Conservation (phyloP, 2,797 vertebrate genomes). For the Xenopus petersii region DNA sequence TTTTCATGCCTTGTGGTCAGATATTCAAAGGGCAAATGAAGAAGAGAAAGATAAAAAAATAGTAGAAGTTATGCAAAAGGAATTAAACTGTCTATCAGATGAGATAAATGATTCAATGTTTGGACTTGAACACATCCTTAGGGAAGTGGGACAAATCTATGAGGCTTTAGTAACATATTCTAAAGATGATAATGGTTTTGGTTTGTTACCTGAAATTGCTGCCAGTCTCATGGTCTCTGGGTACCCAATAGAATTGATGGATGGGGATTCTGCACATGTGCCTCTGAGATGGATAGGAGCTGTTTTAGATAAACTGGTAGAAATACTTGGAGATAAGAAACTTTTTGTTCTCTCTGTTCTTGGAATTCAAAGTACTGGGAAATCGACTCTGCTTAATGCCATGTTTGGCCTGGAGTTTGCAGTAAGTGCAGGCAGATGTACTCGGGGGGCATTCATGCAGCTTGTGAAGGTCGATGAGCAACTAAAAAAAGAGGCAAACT, state of each 20-base stretch:
- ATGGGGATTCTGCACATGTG: constrained; percentile 67
- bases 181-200: constrained; percentile 4
- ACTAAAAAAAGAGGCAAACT: constrained; percentile 12
- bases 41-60: too few species aligned
- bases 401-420: constrained; percentile 40
- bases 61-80: too few species aligned
- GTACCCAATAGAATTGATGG: constrained; percentile 66
- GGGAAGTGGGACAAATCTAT: constrained; percentile 70
- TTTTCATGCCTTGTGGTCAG: too few species aligned
- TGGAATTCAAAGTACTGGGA: constrained; percentile 60
- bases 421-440: constrained; percentile 34
- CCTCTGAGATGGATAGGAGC: constrained; percentile 64
- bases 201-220: constrained; percentile 60
- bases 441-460: constrained; percentile 33
- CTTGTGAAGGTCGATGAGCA: constrained; percentile 19
- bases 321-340: constrained; percentile 59
- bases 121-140: constrained; percentile 65
- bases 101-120: too few species aligned
- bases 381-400: constrained; percentile 37
- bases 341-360: constrained; percentile 71
- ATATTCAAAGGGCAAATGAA: too few species aligned
- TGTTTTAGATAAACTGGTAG: constrained; percentile 63
- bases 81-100: too few species aligned
- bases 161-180: constrained; percentile 57
- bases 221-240: constrained; percentile 53